Evolutionary conservation across 2,888 invertebrate species (phyloP).

Genomic region (Meiosimyza decipiens): DNA sequence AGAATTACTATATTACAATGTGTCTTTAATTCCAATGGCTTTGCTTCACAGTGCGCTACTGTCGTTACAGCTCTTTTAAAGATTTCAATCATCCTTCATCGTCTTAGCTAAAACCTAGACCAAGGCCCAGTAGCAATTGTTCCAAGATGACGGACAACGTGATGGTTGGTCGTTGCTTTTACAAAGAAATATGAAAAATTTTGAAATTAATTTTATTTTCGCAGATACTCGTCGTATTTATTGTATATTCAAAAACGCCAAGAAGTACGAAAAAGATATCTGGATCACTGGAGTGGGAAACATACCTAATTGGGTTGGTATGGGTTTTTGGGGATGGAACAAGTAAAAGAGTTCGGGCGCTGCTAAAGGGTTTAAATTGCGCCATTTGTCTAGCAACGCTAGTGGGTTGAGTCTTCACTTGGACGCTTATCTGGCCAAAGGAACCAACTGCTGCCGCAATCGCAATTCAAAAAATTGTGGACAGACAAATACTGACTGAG

Average conservation of each 20-base stretch:
- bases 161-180: conserved; percentile 1
- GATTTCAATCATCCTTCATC: conserved; percentile 17
- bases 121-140: conserved; percentile 1
- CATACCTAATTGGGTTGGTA: not conserved
- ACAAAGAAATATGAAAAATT: conserved; percentile 51
- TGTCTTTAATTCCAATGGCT: too few species aligned
- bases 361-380: conserved; percentile 55
- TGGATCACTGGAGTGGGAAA: too few species aligned
- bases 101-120: conserved; percentile 9
- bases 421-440: conserved; percentile 11
- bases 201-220: conserved; percentile 61
- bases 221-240: conserved; percentile 34
- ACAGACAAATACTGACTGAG: conserved; percentile 8
- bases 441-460: conserved; percentile 30
- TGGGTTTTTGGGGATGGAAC: not conserved
- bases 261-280: too few species aligned
- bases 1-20: too few species aligned
- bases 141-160: conserved; percentile 13
- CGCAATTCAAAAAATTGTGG: conserved; percentile 10
- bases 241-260: conserved; percentile 23
- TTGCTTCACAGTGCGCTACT: too few species aligned
- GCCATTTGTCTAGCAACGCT: conserved; percentile 36
- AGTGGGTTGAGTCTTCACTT: conserved; percentile 3
- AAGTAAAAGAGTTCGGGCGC: not conserved
- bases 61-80: not conserved